These are phyloP conservation scores for Nyctereutes procyonoides DNA, from an alignment of 2,113 vertebrate genomes.

Conservation along the genomic window DNA sequence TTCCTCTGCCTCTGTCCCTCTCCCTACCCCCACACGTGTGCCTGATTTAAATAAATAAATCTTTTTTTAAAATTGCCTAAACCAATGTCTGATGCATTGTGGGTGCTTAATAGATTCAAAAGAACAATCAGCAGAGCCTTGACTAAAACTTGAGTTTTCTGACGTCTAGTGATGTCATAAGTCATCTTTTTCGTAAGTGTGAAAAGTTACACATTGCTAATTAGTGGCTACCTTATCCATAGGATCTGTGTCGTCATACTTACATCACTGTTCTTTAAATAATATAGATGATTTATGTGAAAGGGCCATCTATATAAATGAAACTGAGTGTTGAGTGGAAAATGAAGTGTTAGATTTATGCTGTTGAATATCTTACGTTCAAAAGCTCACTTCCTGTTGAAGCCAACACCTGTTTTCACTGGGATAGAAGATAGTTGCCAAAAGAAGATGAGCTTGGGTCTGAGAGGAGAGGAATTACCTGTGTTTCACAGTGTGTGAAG, in stretches of 20 bases:
- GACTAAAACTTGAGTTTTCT: conserved; percentile 2
- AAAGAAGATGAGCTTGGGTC: background rate
- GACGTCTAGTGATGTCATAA: background rate
- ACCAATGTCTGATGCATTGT: background rate
- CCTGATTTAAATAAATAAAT: too few relatives aligned
- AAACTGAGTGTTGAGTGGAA: background rate
- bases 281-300: background rate
- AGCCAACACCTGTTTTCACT: background rate
- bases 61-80: background rate
- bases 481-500: background rate
- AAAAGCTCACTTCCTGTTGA: background rate
- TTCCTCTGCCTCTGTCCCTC: too few relatives aligned
- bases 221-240: background rate
- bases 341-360: background rate
- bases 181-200: background rate
- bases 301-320: background rate
- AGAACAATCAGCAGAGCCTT: background rate
- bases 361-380: background rate
- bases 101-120: background rate
- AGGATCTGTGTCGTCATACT: background rate
- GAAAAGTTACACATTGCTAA: background rate
- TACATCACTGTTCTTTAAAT: background rate
- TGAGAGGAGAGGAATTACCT: background rate
- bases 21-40: too few relatives aligned
- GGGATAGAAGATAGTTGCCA: background rate